Percentiles rank a stretch among this genome's conserved stretches.
Evolutionary conservation across 2,797 vertebrate species (phyloP).

Genomic region (Rhincodon typus): DNA sequence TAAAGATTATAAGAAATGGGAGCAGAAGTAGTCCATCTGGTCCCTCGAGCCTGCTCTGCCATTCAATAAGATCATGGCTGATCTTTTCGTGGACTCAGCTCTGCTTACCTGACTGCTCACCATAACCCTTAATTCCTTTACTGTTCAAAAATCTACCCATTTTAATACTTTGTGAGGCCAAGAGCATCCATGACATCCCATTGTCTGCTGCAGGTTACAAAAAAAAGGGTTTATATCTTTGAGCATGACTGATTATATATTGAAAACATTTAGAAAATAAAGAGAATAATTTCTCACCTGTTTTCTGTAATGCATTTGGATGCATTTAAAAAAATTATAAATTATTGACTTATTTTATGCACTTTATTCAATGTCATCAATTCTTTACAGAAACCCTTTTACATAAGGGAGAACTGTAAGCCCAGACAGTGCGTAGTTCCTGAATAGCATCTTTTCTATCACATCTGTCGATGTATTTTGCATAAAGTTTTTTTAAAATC

Average conservation of each 20-base stretch:
- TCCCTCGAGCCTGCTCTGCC: too few species aligned
- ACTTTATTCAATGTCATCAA: not conserved
- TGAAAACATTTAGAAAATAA: not conserved
- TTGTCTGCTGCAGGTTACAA: not conserved
- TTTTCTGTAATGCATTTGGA: not conserved
- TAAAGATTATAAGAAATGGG: too few species aligned
- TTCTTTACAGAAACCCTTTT: not conserved
- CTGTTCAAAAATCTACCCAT: too few species aligned
- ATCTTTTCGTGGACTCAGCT: too few species aligned
- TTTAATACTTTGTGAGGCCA: too few species aligned
- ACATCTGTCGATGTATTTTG: not conserved
- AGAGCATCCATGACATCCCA: not conserved
- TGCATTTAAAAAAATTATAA: not conserved
- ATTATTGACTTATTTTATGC: not conserved
- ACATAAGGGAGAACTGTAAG: not conserved
- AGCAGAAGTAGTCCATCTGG: too few species aligned
- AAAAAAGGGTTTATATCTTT: not conserved
- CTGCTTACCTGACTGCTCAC: too few species aligned
- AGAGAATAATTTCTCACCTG: not conserved
- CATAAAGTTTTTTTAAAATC: not conserved
- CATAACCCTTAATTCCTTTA: too few species aligned
- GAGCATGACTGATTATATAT: not conserved
- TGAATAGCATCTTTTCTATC: conserved; percentile 8
- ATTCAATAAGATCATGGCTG: too few species aligned
- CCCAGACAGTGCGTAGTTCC: not conserved